Evolutionary conservation across 1,140 invertebrate species (phyloP).

Genomic region (Drosophila novamexicana): DNA sequence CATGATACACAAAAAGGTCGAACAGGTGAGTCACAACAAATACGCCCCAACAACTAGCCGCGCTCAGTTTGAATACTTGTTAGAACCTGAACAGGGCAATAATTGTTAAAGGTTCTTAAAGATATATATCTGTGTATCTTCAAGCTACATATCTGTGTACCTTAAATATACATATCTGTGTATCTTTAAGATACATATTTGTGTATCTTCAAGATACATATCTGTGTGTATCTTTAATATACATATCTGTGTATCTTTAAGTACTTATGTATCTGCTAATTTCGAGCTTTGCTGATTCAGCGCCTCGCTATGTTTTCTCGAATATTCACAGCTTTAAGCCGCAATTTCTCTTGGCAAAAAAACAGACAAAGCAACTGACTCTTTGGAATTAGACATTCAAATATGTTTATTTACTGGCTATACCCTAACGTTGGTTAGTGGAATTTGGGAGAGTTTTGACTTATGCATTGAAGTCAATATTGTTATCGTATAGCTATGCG

Average conservation of each 20-base stretch:
- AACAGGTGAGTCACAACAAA: constrained; percentile 80
- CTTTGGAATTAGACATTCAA: neutral
- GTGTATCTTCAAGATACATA: too few species aligned
- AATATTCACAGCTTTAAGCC: neutral
- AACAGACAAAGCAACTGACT: constrained; percentile 8
- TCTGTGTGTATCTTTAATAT: too few species aligned
- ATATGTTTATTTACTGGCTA: neutral
- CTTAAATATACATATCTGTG: too few species aligned
- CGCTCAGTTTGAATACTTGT: neutral
- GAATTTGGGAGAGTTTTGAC: neutral
- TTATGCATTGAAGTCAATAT: neutral
- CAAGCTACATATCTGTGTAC: neutral
- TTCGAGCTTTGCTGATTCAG: neutral
- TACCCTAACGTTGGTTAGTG: neutral
- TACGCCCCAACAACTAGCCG: too few species aligned
- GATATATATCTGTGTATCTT: neutral
- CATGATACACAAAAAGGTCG: constrained; percentile 84
- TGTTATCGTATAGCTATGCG: neutral
- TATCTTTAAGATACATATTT: too few species aligned
- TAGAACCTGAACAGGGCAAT: neutral
- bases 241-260: neutral
- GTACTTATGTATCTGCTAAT: constrained; percentile 10
- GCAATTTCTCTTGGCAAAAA: constrained; percentile 2
- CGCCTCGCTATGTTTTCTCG: neutral
- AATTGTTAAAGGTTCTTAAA: neutral